Conservation (phyloP, 2,888 invertebrate genomes). For the Campaea margaritaria region DNA sequence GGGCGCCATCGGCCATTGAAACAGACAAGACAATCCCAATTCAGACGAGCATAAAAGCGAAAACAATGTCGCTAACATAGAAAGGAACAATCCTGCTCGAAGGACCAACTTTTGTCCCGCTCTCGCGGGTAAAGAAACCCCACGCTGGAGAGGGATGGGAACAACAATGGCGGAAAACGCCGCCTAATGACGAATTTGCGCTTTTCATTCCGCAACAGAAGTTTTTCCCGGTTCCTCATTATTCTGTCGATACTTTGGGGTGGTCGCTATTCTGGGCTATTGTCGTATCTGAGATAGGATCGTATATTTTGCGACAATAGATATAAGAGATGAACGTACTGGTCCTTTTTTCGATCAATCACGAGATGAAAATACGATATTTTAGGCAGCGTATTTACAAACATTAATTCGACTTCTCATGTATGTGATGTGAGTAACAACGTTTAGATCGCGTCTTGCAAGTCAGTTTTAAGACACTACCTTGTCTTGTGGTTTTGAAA, state of each 20-base stretch:
- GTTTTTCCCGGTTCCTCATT: slow-evolving; percentile 85
- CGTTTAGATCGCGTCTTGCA: too few relatives aligned
- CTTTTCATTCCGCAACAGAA: slow-evolving; percentile 85
- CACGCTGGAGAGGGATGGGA: slow-evolving; percentile 59
- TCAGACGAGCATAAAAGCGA: slow-evolving; percentile 83
- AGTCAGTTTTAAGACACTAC: too few relatives aligned
- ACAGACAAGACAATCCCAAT: slow-evolving; percentile 85
- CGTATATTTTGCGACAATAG: slow-evolving; percentile 68
- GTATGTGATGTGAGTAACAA: too few relatives aligned
- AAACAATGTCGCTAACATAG: slow-evolving; percentile 85
- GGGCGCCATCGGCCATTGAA: slow-evolving; percentile 82
- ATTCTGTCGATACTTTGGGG: slow-evolving; percentile 82
- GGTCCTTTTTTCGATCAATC: slow-evolving; percentile 39
- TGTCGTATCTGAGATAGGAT: slow-evolving; percentile 75
- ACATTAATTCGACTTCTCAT: too few relatives aligned
- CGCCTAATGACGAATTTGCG: slow-evolving; percentile 86
- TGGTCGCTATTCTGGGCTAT: slow-evolving; percentile 69
- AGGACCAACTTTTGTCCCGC: slow-evolving; percentile 77
- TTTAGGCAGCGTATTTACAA: slow-evolving; percentile 12
- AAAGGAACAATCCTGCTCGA: slow-evolving; percentile 84
- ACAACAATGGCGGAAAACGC: slow-evolving; percentile 83
- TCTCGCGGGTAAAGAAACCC: slow-evolving; percentile 51
- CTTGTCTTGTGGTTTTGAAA: too few relatives aligned
- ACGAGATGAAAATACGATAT: slow-evolving; percentile 30
- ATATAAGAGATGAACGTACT: slow-evolving; percentile 59